phyloP scores from a whole-genome alignment of 2,797 vertebrate species.

The Loriculus beryllinus region DNA sequence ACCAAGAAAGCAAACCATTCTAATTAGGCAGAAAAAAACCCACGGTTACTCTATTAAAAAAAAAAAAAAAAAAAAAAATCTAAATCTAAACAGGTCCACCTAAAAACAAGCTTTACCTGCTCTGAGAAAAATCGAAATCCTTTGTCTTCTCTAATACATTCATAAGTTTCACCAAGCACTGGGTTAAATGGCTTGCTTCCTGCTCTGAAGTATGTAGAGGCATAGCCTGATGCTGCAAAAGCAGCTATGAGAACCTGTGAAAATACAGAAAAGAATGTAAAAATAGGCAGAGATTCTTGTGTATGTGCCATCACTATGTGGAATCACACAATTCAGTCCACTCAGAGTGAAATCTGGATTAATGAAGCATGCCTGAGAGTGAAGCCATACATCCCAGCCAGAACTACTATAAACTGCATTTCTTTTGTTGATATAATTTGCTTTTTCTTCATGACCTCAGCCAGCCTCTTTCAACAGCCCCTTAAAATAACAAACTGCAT shows the following conservation, averaged over 20 bases:
- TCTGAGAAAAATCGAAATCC: slow-evolving; percentile 98
- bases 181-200: slow-evolving; percentile 99
- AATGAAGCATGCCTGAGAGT: neutral
- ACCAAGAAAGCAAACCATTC: neutral
- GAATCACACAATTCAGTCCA: neutral
- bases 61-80: neutral
- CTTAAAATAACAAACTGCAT: neutral
- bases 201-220: slow-evolving; percentile 96
- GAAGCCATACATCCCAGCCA: neutral
- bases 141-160: slow-evolving; percentile 98
- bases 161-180: slow-evolving; percentile 95
- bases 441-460: neutral
- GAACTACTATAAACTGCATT: neutral
- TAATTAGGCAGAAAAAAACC: neutral
- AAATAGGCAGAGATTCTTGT: neutral
- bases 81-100: neutral
- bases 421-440: neutral
- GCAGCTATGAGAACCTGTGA: slow-evolving; percentile 92
- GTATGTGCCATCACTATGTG: neutral
- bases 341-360: neutral
- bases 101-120: slow-evolving; percentile 80
- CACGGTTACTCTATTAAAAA: neutral
- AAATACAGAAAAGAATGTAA: slow-evolving; percentile 35
- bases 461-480: neutral
- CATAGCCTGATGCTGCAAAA: slow-evolving; percentile 96